Conservation (phyloP, 2,797 vertebrate species). For the Mormyrops boulengeri region DNA sequence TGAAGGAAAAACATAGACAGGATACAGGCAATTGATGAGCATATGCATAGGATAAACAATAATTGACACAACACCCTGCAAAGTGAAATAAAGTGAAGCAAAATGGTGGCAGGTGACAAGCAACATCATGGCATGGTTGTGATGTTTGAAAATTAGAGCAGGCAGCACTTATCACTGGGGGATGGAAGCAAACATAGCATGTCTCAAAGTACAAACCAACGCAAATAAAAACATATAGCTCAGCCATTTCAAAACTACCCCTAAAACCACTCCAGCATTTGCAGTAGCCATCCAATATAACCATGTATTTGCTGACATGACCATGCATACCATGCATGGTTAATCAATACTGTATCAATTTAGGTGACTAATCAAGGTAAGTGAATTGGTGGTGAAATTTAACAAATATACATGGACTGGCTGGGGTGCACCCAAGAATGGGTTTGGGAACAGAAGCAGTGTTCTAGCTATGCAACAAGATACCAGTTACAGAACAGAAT, state of each 20-base stretch:
- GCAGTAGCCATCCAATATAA: not conserved
- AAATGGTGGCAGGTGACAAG: not conserved
- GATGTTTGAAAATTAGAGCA: not conserved
- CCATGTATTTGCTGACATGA: not conserved
- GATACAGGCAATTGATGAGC: not conserved
- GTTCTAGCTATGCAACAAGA: not conserved
- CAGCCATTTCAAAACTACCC: not conserved
- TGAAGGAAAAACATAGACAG: conserved; percentile 36
- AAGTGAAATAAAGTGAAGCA: not conserved
- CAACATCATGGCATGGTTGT: not conserved
- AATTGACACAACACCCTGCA: not conserved
- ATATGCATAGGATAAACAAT: not conserved
- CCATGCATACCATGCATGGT: not conserved
- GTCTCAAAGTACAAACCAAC: not conserved
- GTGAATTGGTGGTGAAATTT: not conserved
- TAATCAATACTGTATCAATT: not conserved
- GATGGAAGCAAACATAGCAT: not conserved
- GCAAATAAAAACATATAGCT: not conserved
- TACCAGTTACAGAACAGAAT: not conserved
- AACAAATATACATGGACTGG: not conserved
- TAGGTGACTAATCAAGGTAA: not conserved
- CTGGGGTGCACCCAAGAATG: not conserved
- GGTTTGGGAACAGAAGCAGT: not conserved
- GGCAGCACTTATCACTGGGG: not conserved
- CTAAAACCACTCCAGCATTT: not conserved